Base-by-base conservation (phyloP, 2,113 vertebrate genomes). In the Rafetus swinhoei region DNA sequence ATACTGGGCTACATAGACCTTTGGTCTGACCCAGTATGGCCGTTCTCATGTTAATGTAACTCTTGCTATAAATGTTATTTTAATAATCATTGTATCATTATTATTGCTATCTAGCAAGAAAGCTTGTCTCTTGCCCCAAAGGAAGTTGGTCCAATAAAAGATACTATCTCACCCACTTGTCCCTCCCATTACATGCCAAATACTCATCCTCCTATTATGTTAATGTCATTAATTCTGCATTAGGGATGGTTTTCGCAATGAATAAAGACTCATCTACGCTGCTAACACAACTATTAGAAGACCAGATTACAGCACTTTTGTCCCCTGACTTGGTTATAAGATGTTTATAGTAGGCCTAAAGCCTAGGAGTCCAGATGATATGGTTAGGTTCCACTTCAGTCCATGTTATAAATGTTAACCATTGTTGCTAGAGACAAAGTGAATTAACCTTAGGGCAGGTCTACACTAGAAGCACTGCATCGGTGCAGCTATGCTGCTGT, bases 311-410 rank as follows among this genome's bases (percentile, higher is more conserved):
- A 50, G 24, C 22, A 77, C 65, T 19, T 12, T 39, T 15, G 7
- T 77, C 22, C 74, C 39, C 21, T 77, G 39, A 0, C 52, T 7
- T 7, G 15, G 3, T 13, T 62, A 35, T 6, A 3, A 53, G 27
- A 32, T 14, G 12, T 9, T 39, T n/a, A 45, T 4, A 55, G 22
- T 2, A 3, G 50, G 6, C 8, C 25, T 14, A 9, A 39, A 2
- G 11, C 19, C 39, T 45, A 7, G 45, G 52, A 1, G 0, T 2
- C 9, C 22, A 0, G 0, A 0, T 53, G 39, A 56, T 65, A 24
- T 5, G 50, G 4, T 81, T 1, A 69, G 39, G 19, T 21, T 53
- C 53, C 53, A 35, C 18, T 2, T 2, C 24, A 65, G 24, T 27
- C 13, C 32, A 60, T 11, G 6, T 77, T 54, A 69, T 32, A 82